Evolutionary conservation across 1,140 invertebrate genomes (phyloP).

Genomic region (Chionoecetes opilio): DNA sequence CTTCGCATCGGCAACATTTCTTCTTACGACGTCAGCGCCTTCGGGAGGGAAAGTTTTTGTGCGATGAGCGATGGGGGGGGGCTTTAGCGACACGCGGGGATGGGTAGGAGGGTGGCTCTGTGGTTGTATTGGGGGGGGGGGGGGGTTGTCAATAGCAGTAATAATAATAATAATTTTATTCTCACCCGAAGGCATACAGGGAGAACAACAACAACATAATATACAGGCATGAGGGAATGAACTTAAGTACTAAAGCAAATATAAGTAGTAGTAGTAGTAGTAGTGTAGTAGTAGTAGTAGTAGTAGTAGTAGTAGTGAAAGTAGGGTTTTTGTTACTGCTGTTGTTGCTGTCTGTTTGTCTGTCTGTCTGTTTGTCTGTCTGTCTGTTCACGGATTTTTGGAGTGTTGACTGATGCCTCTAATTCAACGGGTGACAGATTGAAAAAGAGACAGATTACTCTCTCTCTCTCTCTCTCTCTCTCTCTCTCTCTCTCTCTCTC

Average conservation of each 20-base stretch:
- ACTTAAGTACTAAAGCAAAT: too few relatives aligned
- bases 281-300: background rate
- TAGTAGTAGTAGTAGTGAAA: background rate
- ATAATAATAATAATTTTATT: too few relatives aligned
- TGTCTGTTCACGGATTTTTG: too few relatives aligned
- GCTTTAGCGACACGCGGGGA: background rate
- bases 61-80: background rate
- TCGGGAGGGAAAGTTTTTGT: background rate
- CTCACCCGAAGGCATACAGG: too few relatives aligned
- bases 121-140: background rate
- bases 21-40: background rate
- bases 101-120: background rate
- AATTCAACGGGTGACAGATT: background rate
- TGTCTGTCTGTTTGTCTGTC: too few relatives aligned
- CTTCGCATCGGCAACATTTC: conserved; percentile 2
- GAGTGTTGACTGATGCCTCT: background rate
- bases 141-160: too few relatives aligned
- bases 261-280: background rate
- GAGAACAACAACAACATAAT: too few relatives aligned
- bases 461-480: conserved; percentile 27
- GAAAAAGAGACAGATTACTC: background rate
- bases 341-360: too few relatives aligned
- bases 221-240: too few relatives aligned
- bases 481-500: background rate
- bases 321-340: too few relatives aligned